Percentiles rank a stretch among this genome's conserved stretches.
Evolutionary conservation across 2,797 vertebrate genomes (phyloP).

Genomic region (Trachurus trachurus): DNA sequence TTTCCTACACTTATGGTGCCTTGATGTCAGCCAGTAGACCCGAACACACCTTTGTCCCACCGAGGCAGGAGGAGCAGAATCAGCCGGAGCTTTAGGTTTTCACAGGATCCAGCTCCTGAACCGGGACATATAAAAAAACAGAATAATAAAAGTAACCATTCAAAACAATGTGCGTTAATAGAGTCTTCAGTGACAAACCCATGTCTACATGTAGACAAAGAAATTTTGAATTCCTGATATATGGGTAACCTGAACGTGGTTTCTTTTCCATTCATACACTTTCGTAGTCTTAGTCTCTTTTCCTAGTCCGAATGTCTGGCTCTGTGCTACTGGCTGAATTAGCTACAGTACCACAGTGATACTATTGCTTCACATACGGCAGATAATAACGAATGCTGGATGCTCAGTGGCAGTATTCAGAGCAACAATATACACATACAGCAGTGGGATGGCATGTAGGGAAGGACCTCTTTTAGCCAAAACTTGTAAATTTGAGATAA

Average conservation of each 20-base stretch:
- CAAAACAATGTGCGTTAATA: neutral
- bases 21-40: neutral
- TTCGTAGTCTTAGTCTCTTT: slow-evolving; percentile 9
- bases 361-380: slow-evolving; percentile 73
- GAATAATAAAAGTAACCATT: neutral
- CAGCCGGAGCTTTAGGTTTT: neutral
- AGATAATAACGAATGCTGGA: slow-evolving; percentile 47
- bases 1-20: slow-evolving; percentile 1
- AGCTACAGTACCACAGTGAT: slow-evolving; percentile 63
- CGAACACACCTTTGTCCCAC: too few species aligned
- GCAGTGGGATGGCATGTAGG: slow-evolving; percentile 21
- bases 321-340: slow-evolving; percentile 52
- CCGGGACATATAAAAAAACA: neutral
- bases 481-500: slow-evolving; percentile 58
- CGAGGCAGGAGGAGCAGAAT: too few species aligned
- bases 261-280: slow-evolving; percentile 11
- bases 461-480: slow-evolving; percentile 24
- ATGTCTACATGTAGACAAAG: slow-evolving; percentile 10
- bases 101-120: slow-evolving; percentile 5
- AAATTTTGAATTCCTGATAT: slow-evolving; percentile 42
- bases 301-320: slow-evolving; percentile 35
- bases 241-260: slow-evolving; percentile 42
- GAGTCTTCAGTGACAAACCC: neutral
- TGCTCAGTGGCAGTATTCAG: slow-evolving; percentile 56
- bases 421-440: slow-evolving; percentile 36